These are phyloP conservation scores for Brachionus rubens DNA, from an alignment of 1,140 invertebrate species.

Conservation along the genomic window DNA sequence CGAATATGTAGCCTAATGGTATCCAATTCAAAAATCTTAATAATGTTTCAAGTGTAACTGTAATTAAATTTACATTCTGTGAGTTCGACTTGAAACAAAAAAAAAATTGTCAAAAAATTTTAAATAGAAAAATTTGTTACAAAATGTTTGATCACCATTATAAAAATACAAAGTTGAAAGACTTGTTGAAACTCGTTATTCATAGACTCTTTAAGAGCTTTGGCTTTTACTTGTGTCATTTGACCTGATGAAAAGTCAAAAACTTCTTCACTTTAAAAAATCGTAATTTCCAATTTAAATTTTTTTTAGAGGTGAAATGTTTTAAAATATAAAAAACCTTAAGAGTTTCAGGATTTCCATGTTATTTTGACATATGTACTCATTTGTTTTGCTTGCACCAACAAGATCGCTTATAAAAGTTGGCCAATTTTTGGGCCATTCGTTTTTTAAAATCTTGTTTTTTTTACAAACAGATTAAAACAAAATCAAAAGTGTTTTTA, in stretches of 20 bases:
- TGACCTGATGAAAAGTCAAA: constrained; percentile 98
- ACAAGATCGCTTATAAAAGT: constrained; percentile 98
- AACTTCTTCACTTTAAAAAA: constrained; percentile 80
- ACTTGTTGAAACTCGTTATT: constrained; percentile 97
- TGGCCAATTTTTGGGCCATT: constrained; percentile 82
- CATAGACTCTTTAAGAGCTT: constrained; percentile 98
- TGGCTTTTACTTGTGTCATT: constrained; percentile 96
- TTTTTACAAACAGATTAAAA: background rate
- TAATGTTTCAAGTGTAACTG: constrained; percentile 87
- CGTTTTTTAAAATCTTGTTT: constrained; percentile 33
- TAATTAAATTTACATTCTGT: constrained; percentile 37
- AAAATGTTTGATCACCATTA: constrained; percentile 37
- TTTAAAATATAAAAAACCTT: background rate
- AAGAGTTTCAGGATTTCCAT: constrained; percentile 96
- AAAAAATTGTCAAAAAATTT: background rate
- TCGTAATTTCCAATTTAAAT: background rate
- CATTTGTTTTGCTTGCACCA: constrained; percentile 95
- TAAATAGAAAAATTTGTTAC: no score
- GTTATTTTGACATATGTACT: constrained; percentile 97
- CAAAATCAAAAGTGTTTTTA: background rate
- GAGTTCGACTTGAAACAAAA: background rate
- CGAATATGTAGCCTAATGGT: constrained; percentile 97
- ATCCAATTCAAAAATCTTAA: constrained; percentile 98
- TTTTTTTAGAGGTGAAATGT: background rate
- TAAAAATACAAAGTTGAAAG: constrained; percentile 93